A percentile compares a stretch with the other conserved stretches of the same genome.
phyloP scores from a whole-genome alignment of 2,113 vertebrate genomes.

The Mesocricetus auratus region DNA sequence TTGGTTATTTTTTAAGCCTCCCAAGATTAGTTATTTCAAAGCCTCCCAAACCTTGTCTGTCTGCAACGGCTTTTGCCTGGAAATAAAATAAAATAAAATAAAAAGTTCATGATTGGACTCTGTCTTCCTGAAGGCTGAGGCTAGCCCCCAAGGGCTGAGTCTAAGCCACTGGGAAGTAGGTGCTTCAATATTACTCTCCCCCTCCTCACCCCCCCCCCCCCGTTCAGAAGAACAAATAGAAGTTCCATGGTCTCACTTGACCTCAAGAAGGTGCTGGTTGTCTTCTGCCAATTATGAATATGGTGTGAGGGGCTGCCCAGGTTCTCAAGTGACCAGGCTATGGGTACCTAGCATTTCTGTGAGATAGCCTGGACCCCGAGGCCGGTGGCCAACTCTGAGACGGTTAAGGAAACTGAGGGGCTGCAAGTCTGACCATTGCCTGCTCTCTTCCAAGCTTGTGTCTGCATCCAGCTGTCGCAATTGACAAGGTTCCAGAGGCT shows the following conservation, averaged over 20 bases:
- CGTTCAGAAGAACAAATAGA: neutral
- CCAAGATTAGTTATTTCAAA: slow-evolving; percentile 68
- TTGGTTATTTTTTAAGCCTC: slow-evolving; percentile 68
- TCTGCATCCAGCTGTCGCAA: accelerated
- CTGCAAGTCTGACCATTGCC: neutral
- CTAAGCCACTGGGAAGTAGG: neutral
- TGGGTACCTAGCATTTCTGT: neutral
- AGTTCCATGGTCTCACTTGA: neutral
- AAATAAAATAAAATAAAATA: neutral
- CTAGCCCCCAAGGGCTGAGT: neutral
- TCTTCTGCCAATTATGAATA: neutral
- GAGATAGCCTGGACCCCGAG: neutral
- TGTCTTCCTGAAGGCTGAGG: neutral
- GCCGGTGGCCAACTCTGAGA: neutral
- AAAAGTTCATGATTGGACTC: neutral
- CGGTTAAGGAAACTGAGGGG: neutral
- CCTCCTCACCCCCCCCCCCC: too few relatives aligned
- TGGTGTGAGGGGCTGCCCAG: neutral
- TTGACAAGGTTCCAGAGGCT: neutral
- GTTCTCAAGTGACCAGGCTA: neutral
- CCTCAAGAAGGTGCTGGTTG: neutral
- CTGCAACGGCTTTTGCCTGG: neutral
- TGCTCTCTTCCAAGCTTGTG: neutral
- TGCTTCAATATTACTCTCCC: neutral
- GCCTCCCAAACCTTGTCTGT: slow-evolving; percentile 1